Evolutionary conservation across 2,113 vertebrate genomes (phyloP), one percentile per base, ranked within the genome.

Genomic region (Pithys albifrons): DNA sequence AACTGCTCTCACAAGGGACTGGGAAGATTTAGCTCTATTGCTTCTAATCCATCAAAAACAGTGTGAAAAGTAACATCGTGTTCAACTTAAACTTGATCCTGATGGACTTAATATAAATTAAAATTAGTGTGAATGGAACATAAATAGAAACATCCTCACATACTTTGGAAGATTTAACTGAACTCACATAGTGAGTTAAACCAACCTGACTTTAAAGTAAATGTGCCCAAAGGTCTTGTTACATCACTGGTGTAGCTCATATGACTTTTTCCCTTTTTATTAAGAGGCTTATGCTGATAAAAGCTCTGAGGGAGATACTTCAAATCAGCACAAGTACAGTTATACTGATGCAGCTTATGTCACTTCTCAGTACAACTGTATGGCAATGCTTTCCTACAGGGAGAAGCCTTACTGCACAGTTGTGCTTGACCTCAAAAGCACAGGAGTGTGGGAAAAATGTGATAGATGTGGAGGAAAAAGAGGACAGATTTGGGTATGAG

Each of bases 81-180:
- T 37, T 75, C 76, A 95, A 48, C 61, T 92, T 61, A 86, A 48
- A 71, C 52, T 67, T 81, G 69, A 95, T 94, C 88, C 82, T 90
- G 64, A 84, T 74, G 55, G 88, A 88, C 90, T 94, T 91, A 86
- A 86, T 59, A 86, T 41, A 93, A 86, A 83, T 85, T 90, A 83
- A 94, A 93, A 71, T 80, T 24, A 85, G 64, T 39, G 19, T 57
- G 55, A 94, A 85, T 46, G 29, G 75, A 88, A 91, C 67, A 88
- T 77, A 93, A 96, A 88, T 93, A 94, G 91, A 94, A 81, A 43
- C n/a, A 64, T 77, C 51, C 55, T 88, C 75, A 58, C 35, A 35
- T 48, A 64, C 35, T 83, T 58, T 29, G 55, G 43, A 83, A 90
- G 82, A 90, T 86, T 92, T 91, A 81, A 82, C 71, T 71, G 75